A percentile compares a stretch with the other conserved stretches of the same genome.
Evolutionary conservation across 2,113 vertebrate genomes (phyloP).

Genomic region (Anarrhichthys ocellatus): DNA sequence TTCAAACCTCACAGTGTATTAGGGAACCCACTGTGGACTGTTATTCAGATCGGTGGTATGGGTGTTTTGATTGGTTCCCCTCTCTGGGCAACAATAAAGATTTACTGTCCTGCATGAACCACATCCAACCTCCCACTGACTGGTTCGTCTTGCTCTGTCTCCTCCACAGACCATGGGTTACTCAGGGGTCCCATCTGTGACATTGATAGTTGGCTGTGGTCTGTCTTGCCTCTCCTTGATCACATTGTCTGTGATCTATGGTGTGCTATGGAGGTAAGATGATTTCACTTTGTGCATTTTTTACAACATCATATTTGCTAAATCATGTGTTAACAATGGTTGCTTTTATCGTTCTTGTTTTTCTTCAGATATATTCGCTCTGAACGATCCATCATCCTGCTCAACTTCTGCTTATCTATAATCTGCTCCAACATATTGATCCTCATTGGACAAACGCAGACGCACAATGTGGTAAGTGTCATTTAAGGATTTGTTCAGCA

Average conservation of each 20-base stretch:
- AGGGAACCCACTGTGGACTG: conserved; percentile 51
- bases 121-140: conserved; percentile 66
- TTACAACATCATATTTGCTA: neutral
- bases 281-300: neutral
- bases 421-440: conserved; percentile 99
- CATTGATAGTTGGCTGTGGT: conserved; percentile 98
- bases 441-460: conserved; percentile 98
- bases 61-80: conserved; percentile 68
- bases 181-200: conserved; percentile 97
- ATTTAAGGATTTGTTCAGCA: conserved; percentile 17
- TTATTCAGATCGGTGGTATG: conserved; percentile 40
- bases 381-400: conserved; percentile 97
- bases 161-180: conserved; percentile 96
- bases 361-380: conserved; percentile 94
- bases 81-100: conserved; percentile 64
- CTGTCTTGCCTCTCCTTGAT: conserved; percentile 98
- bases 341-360: neutral
- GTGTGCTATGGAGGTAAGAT: conserved; percentile 95
- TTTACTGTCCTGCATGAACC: conserved; percentile 67
- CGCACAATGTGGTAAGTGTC: conserved; percentile 93
- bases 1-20: conserved; percentile 60
- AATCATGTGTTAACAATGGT: neutral
- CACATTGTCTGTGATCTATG: conserved; percentile 96
- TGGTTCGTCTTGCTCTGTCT: conserved; percentile 71
- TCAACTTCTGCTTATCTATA: conserved; percentile 99